phyloP scores from a whole-genome alignment of 2,888 invertebrate genomes.

The Limnephilus rhombicus region DNA sequence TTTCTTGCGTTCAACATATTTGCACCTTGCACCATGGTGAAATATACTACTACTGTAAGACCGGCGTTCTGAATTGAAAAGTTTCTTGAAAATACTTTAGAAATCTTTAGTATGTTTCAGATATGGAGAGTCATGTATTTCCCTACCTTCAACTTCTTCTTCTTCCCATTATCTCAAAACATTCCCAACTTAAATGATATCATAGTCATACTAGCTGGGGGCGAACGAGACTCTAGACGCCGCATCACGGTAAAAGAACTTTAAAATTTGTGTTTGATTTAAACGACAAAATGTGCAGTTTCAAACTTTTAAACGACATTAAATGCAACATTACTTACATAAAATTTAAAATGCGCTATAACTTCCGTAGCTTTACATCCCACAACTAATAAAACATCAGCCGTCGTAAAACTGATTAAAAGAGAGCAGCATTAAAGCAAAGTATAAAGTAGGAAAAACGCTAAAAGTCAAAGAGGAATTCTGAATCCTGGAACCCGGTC shows the following conservation, averaged over 20 bases:
- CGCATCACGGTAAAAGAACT: not conserved
- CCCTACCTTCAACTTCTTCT: not conserved
- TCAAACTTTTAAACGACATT: not conserved
- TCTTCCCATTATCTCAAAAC: not conserved
- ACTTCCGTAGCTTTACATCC: not conserved
- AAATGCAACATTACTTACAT: not conserved
- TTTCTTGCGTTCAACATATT: not conserved
- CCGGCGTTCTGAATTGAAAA: not conserved
- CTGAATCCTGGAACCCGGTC: slow-evolving; percentile 20
- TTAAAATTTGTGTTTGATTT: not conserved
- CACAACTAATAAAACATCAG: slow-evolving; percentile 51
- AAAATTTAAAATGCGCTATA: not conserved
- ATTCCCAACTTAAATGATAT: not conserved
- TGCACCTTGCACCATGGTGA: not conserved
- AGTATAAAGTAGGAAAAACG: slow-evolving; percentile 38
- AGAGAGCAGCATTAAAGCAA: not conserved
- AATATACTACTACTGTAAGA: not conserved
- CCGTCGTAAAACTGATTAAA: slow-evolving; percentile 59
- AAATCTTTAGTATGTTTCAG: not conserved
- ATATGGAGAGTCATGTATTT: not conserved
- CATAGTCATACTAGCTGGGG: not conserved
- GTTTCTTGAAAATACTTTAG: not conserved
- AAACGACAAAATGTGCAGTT: not conserved
- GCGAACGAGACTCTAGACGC: not conserved
- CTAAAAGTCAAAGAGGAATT: slow-evolving; percentile 39